Evolutionary conservation across 2,888 invertebrate species (phyloP), one percentile per base, ranked within the genome.

Genomic region (Tetropium fuscum): DNA sequence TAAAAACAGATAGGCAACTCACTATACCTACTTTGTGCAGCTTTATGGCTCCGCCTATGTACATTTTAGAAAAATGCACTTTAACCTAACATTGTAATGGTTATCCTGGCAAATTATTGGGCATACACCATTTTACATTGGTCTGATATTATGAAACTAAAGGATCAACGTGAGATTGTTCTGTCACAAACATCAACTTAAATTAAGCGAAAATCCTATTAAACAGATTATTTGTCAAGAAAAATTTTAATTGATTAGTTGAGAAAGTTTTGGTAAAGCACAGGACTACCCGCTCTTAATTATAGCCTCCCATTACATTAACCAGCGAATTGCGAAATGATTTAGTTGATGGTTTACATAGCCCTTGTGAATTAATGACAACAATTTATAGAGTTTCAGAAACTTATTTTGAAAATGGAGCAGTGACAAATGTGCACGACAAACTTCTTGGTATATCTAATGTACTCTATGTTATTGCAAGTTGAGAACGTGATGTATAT

Each of bases 331-430:
- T 19, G 32, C 32, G 16, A 34, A 47, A 47, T 47, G 34, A 47
- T 47, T 32, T 20, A 47, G 13, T 16, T 18, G 19, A 47, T 19
- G 18, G 47, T 47, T n/a, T 32, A 13, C 19, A 19, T 19, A 10
- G 18, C 32, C 11, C n/a, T 10, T 8, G 34, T 20, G 19, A 47
- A 47, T 47, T 32, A 47, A 47, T 47, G 47, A 34, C 47, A 19
- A 13, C 13, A 47, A 47, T 47, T 47, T 47, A 47, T 34, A 47
- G 47, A 19, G 34, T 47, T 47, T 47, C 32, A 18, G 47, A 34
- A 47, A 47, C 19, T 47, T 47, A 47, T 47, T 47, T 34, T 16
- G 47, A 47, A 47, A 20, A 20, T 34, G 32, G 10, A 32, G 11
- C 47, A 32, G 47, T 47, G 47, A 47, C 47, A 32, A 47, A 47